These are phyloP conservation scores for Gnathonemus longibarbis DNA, from an alignment of 2,113 vertebrate genomes.

Conservation along the genomic window DNA sequence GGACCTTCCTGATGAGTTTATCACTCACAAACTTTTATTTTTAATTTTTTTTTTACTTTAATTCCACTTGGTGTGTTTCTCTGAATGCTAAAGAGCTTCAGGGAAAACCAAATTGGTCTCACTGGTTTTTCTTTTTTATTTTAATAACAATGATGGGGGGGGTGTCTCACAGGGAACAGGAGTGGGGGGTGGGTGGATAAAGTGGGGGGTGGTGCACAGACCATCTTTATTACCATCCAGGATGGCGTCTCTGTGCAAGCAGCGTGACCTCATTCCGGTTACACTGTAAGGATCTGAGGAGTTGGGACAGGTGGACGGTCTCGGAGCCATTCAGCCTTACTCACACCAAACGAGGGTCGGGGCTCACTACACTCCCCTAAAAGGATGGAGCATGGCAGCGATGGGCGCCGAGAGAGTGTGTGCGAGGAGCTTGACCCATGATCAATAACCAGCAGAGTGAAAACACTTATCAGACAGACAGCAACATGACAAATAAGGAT, in stretches of 20 bases:
- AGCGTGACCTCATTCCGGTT: neutral
- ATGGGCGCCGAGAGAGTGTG: neutral
- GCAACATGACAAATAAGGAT: constrained; percentile 14
- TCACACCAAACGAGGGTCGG: neutral
- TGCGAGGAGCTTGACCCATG: neutral
- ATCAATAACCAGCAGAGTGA: neutral
- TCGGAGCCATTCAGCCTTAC: neutral
- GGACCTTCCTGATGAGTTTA: constrained; percentile 54
- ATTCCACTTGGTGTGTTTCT: constrained; percentile 65
- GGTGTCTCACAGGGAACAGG: constrained; percentile 43
- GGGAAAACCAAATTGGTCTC: constrained; percentile 63
- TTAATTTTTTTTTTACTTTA: constrained; percentile 44
- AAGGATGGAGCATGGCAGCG: neutral
- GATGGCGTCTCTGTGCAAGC: neutral
- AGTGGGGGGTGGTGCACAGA: neutral
- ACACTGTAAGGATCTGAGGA: neutral
- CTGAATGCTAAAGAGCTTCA: constrained; percentile 52
- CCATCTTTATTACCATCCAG: constrained; percentile 74
- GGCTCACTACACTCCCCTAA: neutral
- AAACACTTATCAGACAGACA: neutral
- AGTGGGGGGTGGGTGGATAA: constrained; percentile 49
- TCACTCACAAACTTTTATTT: constrained; percentile 55
- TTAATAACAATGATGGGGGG: constrained; percentile 58
- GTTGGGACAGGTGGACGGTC: neutral
- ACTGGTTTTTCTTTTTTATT: constrained; percentile 65